These are phyloP conservation scores for Tragelaphus imberbis DNA, from an alignment of 2,113 vertebrate species.

Conservation along the genomic window DNA sequence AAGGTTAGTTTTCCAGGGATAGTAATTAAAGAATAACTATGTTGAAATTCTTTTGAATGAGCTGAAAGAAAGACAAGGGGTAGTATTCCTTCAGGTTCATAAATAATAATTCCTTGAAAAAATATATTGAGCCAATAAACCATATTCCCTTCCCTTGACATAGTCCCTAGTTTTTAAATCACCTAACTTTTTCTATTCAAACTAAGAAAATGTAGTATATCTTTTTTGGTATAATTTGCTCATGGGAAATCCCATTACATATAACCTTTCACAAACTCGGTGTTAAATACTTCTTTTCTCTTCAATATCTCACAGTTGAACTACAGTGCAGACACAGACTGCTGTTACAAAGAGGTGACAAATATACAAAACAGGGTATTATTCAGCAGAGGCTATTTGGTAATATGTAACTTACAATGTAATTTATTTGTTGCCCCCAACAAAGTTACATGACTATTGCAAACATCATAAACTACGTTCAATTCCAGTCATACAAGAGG, in stretches of 20 bases:
- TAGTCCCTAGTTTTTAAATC: neutral
- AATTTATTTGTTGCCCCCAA: conserved; percentile 35
- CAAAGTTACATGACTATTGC: conserved; percentile 38
- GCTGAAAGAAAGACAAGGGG: neutral
- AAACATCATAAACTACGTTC: conserved; percentile 69
- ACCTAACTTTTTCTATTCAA: neutral
- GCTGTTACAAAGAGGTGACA: neutral
- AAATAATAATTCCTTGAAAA: neutral
- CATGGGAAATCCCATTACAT: neutral
- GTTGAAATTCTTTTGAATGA: neutral
- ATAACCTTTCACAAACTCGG: neutral
- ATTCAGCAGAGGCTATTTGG: conserved; percentile 34
- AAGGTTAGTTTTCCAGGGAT: neutral
- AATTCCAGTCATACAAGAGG: conserved; percentile 72
- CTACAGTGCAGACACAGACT: neutral
- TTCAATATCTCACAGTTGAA: neutral
- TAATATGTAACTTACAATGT: conserved; percentile 31
- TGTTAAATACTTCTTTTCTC: neutral
- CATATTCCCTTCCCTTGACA: neutral
- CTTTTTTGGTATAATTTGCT: neutral
- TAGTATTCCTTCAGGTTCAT: neutral
- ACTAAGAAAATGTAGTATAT: neutral
- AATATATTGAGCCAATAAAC: neutral
- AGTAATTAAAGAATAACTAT: neutral
- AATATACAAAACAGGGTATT: conserved; percentile 47